Evolutionary conservation across 2,113 vertebrate genomes (phyloP), one percentile per base, ranked within the genome.

Genomic region (Rhea pennata): DNA sequence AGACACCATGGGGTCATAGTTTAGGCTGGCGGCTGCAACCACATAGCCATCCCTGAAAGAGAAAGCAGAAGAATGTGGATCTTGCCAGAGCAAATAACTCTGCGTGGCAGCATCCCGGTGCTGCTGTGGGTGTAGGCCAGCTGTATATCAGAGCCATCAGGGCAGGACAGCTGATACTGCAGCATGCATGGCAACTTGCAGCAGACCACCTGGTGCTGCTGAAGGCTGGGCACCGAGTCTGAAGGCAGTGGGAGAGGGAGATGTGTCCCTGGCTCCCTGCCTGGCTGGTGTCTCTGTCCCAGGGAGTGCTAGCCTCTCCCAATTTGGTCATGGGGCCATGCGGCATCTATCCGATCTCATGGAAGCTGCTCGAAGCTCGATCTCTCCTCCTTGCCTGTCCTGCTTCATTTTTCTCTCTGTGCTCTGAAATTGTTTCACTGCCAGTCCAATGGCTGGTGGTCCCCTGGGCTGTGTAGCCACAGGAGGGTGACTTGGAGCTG

Each of bases 11-110:
- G 99, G 99, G 95, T 99, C 99, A 4, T 98, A 98, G 97, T 98
- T 98, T 92, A 99, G 91, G 96, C 99, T 99, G 94, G 98, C 98
- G 9, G 97, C 98, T 64, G 99, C 99, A 11, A 98, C 98, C 95
- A 99, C 99, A 12, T 82, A 88, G 36, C 98, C 97, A 0, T 98
- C 98, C 95, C 99, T 99, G 97, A 71, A 81, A 50, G 29, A 79
- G 86, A 72, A 77, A 66, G 71, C 27, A 10, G 48, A 54, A 89
- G 80, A 87, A 62, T 1, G 14, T 42, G 71, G 69, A 24, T 59
- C n/a, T 78, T 29, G 10, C 42, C 44, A 2, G 81, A 0, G 36
- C 1, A 4, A 6, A 1, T 0, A 71, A 17, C 72, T 51, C 54
- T 15, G 51, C 42, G 10, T 1, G 3, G 76, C 80, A 85, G 81